Conservation (phyloP, 2,113 vertebrate species). For the Sigmodon hispidus region DNA sequence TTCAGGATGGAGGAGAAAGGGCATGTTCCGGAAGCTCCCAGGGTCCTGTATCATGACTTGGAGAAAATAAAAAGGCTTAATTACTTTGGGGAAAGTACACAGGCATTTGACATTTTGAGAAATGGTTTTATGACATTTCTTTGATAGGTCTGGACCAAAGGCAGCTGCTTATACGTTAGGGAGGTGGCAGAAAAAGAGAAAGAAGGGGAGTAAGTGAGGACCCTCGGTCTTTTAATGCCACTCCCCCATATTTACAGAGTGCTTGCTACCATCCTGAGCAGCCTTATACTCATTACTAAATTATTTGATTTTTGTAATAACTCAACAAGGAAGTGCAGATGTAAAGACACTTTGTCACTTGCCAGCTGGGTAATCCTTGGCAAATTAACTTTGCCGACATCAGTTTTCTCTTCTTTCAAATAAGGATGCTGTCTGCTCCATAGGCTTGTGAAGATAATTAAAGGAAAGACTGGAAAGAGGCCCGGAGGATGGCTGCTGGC, state of each 20-base stretch:
- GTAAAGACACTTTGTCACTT: slow-evolving; percentile 21
- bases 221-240: slow-evolving; percentile 1
- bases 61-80: slow-evolving; percentile 76
- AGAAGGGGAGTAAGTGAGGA: background rate
- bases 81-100: slow-evolving; percentile 71
- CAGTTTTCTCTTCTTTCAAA: slow-evolving; percentile 51
- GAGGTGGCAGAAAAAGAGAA: slow-evolving; percentile 49
- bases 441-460: background rate
- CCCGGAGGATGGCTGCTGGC: background rate
- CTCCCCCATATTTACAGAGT: background rate
- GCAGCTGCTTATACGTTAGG: slow-evolving; percentile 55
- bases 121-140: slow-evolving; percentile 78
- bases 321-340: background rate
- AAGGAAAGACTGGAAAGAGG: background rate
- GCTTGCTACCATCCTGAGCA: slow-evolving; percentile 36
- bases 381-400: slow-evolving; percentile 37
- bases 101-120: slow-evolving; percentile 81
- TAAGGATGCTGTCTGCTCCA: background rate
- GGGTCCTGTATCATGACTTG: slow-evolving; percentile 59
- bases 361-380: slow-evolving; percentile 28
- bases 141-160: slow-evolving; percentile 64
- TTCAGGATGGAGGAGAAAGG: slow-evolving; percentile 70
- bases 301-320: slow-evolving; percentile 58
- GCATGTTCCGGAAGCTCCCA: slow-evolving; percentile 53
- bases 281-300: slow-evolving; percentile 43